Percentiles rank a stretch among this genome's conserved stretches.
Conservation (phyloP, 1,140 invertebrate species). For the Drosophila kikkawai region DNA sequence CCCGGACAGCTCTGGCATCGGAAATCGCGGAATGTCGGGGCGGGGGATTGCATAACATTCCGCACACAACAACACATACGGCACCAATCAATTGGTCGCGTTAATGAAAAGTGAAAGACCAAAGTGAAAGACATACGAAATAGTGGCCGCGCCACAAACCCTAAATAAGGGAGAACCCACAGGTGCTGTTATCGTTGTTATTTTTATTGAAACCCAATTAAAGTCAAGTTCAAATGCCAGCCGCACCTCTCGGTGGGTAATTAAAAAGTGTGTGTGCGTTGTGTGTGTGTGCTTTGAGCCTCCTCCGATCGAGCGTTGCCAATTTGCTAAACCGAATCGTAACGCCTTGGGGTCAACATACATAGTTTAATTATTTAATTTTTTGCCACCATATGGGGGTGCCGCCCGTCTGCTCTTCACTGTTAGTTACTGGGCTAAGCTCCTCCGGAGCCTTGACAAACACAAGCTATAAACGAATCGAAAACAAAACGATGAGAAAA, state of each 20-base stretch:
- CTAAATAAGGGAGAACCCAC: conserved; percentile 32
- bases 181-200: conserved; percentile 40
- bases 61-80: conserved; percentile 2
- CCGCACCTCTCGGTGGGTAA: conserved; percentile 70
- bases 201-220: conserved; percentile 78
- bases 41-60: conserved; percentile 49
- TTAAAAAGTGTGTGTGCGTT: conserved; percentile 49
- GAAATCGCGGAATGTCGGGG: conserved; percentile 50
- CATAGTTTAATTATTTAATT: conserved; percentile 8
- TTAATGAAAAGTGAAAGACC: conserved; percentile 79
- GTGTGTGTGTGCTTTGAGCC: conserved; percentile 21
- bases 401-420: conserved; percentile 28
- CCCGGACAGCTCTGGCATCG: conserved; percentile 21
- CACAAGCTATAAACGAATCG: conserved; percentile 24
- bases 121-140: conserved; percentile 67
- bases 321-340: conserved; percentile 50
- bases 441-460: conserved; percentile 51
- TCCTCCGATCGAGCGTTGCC: conserved; percentile 65
- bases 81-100: conserved; percentile 65
- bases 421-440: conserved; percentile 22
- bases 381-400: conserved; percentile 36
- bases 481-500: conserved; percentile 39
- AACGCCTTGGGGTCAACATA: conserved; percentile 50
- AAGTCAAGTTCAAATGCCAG: conserved; percentile 77
- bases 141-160: not conserved